Base-by-base conservation (phyloP, 2,113 vertebrate species). In the Thunnus thynnus region DNA sequence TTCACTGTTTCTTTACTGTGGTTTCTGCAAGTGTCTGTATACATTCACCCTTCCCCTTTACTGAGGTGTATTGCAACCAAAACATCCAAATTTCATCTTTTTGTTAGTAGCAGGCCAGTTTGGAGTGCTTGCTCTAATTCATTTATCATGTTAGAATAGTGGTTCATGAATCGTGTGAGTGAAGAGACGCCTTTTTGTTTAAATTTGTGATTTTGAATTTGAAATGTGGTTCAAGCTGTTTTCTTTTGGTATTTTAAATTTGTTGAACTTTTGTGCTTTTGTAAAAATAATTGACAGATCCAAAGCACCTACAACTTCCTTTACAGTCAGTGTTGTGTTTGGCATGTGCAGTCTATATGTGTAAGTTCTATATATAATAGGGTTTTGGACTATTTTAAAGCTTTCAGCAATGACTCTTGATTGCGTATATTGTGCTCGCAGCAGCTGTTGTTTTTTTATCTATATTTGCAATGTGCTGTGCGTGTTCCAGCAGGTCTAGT, bases 371-470 rank as follows among this genome's bases (percentile, higher is more conserved):
- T 30, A 48, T 72, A 51, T 62, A 13, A 25, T 3, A 7, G 5
- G 14, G 44, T 64, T 46, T 66, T 60, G 3, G 32, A 44, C 51
- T 20, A 8, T 51, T 51, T 41, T 25, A 3, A 0, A 9, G 14
- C 54, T 56, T 58, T 66, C 68, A 20, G 55, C 4, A 44, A 9
- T n/a, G 13, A 48, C n/a, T 55, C 56, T 41, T 68, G 16, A 51
- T 54, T 56, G 30, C 67, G 13, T 0, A 44, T 25, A 47, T n/a
- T 73, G 16, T 56, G 20, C 80, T 51, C 50, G 41, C 62, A 71
- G 50, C 78, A 75, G 63, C 80, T 80, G 78, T 60, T 76, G 73
- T 44, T 32, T 58, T 58, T 22, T 14, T 36, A 20, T 78, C 68
- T 32, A n/a, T 76, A 47, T 18, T 17, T 81, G 66, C 13, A 51